Conservation (phyloP, 2,888 invertebrate species). For the Tineola bisselliella region DNA sequence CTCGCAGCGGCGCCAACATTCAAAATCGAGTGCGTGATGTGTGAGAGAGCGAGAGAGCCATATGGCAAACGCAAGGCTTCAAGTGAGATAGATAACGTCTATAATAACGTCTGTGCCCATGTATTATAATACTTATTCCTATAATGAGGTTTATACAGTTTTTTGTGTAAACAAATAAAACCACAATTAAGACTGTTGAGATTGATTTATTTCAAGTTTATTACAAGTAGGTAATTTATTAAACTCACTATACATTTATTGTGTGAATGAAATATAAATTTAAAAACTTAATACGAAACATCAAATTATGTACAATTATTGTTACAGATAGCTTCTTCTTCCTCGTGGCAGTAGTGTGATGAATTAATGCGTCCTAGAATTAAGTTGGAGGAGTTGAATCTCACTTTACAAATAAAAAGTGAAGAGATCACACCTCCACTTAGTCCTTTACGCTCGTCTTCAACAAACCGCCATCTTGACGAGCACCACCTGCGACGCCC, state of each 20-base stretch:
- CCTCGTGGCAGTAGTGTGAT: neutral
- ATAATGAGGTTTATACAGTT: neutral
- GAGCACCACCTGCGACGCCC: neutral
- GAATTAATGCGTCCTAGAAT: slow-evolving; percentile 45
- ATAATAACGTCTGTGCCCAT: neutral
- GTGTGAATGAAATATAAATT: too few relatives aligned
- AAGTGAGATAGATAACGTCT: slow-evolving; percentile 4
- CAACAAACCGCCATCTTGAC: neutral
- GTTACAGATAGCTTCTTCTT: too few relatives aligned
- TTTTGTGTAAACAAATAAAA: slow-evolving; percentile 1
- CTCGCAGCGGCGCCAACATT: slow-evolving; percentile 37
- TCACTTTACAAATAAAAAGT: slow-evolving; percentile 67
- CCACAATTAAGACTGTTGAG: neutral
- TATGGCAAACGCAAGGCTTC: neutral
- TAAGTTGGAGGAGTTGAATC: slow-evolving; percentile 71
- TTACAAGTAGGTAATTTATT: neutral
- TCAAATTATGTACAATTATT: too few relatives aligned
- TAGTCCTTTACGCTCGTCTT: slow-evolving; percentile 48
- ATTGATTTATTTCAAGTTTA: neutral
- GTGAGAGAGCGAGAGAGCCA: neutral
- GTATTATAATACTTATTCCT: neutral
- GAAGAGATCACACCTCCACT: slow-evolving; percentile 71
- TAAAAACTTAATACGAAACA: too few relatives aligned
- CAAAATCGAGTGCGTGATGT: neutral
- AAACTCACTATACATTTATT: too few relatives aligned